Evolutionary conservation across 2,888 invertebrate genomes (phyloP), one percentile per base, ranked within the genome.

Genomic region (Exephanes ischioxanthus): DNA sequence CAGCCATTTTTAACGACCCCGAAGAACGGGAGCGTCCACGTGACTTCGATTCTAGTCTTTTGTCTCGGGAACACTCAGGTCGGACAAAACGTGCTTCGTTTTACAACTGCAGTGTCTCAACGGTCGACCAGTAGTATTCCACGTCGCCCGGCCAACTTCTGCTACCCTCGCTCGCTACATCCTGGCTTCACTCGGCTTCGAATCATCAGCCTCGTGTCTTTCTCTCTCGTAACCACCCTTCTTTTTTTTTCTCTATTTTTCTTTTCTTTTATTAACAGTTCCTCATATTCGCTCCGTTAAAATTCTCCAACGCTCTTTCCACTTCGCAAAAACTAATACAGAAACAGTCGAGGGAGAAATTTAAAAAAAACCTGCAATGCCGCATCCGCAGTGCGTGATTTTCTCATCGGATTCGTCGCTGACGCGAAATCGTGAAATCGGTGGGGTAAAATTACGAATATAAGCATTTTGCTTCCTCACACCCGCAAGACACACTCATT

Each of bases 251-350:
- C 66, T 77, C 22, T 66, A 70, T 72, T 71, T 41, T 61, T 79
- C 33, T 41, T 41, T 9, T 9, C 2, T 41, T 41, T 41, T 41
- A 70, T 81, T 66, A 72, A 63, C 81, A 79, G 84, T 85, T 87
- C 88, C 88, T 88, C 87, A 79, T 86, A 85, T 87, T 88, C 87
- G 87, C 89, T 89, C 33, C 89, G 89, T 6, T 87, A 90, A 89
- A 89, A 89, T 89, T 22, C 11, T 61, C 89, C 89, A 86, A 77
- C 86, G 83, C 86, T 86, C 86, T 88, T 22, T n/a, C 41, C 37
- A 67, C 55, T 53, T 70, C 63, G 51, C 45, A 63, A 53, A 61
- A 16, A 68, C 33, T n/a, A 14, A 3, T 33, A 19, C 9, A 55
- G 9, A 9, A 22, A 55, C 11, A 1, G 55, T 19, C 55, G 22